Evolutionary conservation across 2,113 vertebrate species (phyloP), one percentile per base, ranked within the genome.

Genomic region (Vicugna pacos): DNA sequence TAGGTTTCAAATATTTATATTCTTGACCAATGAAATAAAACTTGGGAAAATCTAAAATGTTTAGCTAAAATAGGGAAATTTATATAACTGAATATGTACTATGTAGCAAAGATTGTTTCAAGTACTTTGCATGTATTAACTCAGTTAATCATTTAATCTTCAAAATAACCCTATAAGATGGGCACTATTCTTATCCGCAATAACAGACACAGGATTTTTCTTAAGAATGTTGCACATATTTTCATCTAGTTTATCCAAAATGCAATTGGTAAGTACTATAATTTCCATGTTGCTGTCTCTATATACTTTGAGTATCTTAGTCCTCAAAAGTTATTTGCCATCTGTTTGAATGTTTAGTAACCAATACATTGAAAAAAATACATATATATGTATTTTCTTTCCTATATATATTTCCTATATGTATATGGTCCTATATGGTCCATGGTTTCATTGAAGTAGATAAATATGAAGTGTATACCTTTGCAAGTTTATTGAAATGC

Each of bases 301-400:
- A 22, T 48, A 54, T 1, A 0, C 20, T 87, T 58, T 87, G 72
- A 89, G 67, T 52, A n/a, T 30, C 16, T 92, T 52, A 69, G 13
- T 52, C 30, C 28, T 62, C 42, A 62, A 54, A 80, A 87, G 42
- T 54, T 62, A 69, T 38, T 75, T 85, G 48, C 32, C 32, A 52
- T 93, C 15, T 28, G 6, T 67, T 91, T 84, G 46, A 92, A 70
- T 94, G 16, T 80, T 81, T 93, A 20, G 16, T 80, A 91, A 91
- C 72, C 17, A 58, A 70, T 38, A 48, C 2, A 83, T 2, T 58
- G 24, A 80, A 76, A 46, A 94, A 82, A 94, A 5, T 64, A 84
- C 2, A 73, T 48, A 35, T 17, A 32, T 2, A 65, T 42, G 5
- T 42, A 5, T 42, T 42, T 42, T 42, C 35, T 42, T 42, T 42